Percentiles rank a stretch among this genome's conserved stretches.
Conservation (phyloP, 2,888 invertebrate species). For the Incurvaria masculella region DNA sequence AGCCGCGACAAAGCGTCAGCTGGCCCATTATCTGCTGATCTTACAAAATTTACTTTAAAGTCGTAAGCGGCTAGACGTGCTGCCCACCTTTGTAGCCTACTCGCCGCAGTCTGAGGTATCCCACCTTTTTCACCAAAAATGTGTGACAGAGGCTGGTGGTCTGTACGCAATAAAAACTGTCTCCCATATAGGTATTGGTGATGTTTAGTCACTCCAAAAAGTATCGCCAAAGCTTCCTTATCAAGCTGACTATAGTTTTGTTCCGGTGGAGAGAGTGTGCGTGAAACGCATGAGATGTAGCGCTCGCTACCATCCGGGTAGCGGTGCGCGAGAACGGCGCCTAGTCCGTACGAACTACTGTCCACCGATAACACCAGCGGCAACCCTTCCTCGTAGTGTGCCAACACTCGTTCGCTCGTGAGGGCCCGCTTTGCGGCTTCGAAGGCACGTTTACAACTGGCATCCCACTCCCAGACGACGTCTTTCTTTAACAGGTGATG, state of each 20-base stretch:
- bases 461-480: conserved; percentile 1
- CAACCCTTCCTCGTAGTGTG: conserved; percentile 15
- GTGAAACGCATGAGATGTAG: conserved; percentile 7
- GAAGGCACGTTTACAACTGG: conserved; percentile 11
- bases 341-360: conserved; percentile 18
- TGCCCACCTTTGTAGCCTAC: neutral
- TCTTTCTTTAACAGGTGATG: conserved; percentile 2
- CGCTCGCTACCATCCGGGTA: conserved; percentile 15
- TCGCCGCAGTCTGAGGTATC: neutral
- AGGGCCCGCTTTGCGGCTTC: conserved; percentile 12
- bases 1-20: neutral
- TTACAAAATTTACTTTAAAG: neutral
- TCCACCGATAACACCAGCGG: conserved; percentile 17
- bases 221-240: neutral
- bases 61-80: neutral
- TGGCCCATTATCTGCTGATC: neutral
- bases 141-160: neutral
- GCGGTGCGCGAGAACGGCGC: conserved; percentile 16
- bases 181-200: neutral
- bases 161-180: neutral
- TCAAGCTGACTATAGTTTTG: neutral
- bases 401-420: conserved; percentile 10
- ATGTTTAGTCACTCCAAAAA: neutral
- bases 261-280: neutral
- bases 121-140: neutral